Conservation (phyloP, 2,797 vertebrate genomes). For the Sebastes variabilis region DNA sequence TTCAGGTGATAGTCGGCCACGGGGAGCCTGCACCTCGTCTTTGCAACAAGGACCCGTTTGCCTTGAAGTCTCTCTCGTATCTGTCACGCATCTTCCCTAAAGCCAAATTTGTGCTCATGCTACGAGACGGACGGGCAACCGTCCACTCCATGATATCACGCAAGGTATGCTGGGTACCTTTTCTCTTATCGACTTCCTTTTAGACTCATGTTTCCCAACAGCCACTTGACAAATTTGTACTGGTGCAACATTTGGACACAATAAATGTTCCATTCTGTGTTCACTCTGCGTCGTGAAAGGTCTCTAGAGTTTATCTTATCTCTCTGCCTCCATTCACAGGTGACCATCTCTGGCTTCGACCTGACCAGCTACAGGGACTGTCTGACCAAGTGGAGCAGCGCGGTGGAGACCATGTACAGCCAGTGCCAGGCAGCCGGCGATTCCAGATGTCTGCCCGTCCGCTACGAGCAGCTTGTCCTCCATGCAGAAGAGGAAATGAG, state of each 20-base stretch:
- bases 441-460: slow-evolving; percentile 86
- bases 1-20: slow-evolving; percentile 82
- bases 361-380: slow-evolving; percentile 94
- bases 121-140: slow-evolving; percentile 90
- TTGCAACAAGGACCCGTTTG: slow-evolving; percentile 96
- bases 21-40: slow-evolving; percentile 92
- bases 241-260: background rate
- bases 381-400: slow-evolving; percentile 94
- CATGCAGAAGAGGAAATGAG: slow-evolving; percentile 91
- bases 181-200: background rate
- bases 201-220: background rate
- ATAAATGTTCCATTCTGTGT: background rate
- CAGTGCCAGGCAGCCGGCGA: slow-evolving; percentile 90
- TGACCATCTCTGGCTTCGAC: slow-evolving; percentile 95
- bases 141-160: slow-evolving; percentile 97
- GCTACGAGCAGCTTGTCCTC: slow-evolving; percentile 91
- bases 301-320: background rate
- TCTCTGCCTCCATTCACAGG: slow-evolving; percentile 42
- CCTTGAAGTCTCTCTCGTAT: slow-evolving; percentile 92
- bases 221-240: background rate
- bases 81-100: slow-evolving; percentile 92
- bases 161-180: slow-evolving; percentile 74
- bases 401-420: slow-evolving; percentile 93
- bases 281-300: background rate
- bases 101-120: slow-evolving; percentile 93